phyloP scores from a whole-genome alignment of 2,888 invertebrate species.

The Matsumyia berberina region DNA sequence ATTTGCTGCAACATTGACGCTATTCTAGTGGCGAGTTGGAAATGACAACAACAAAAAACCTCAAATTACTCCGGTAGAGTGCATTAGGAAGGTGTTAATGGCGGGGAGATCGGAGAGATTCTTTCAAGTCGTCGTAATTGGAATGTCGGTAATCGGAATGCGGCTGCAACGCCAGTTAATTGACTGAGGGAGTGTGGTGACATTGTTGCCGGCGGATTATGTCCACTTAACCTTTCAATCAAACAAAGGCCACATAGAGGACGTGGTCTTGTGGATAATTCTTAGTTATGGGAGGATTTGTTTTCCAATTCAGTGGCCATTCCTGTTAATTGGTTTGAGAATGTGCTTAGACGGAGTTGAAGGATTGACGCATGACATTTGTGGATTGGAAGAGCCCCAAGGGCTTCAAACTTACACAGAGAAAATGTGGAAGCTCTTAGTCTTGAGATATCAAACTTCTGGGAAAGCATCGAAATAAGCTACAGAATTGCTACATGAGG shows the following conservation, averaged over 20 bases:
- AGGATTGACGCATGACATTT: too few species aligned
- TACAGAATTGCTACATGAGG: too few species aligned
- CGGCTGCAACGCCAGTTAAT: slow-evolving; percentile 49
- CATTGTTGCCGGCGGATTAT: slow-evolving; percentile 35
- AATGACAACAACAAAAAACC: slow-evolving; percentile 14
- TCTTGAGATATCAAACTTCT: too few species aligned
- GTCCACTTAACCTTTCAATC: slow-evolving; percentile 42
- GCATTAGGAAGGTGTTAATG: slow-evolving; percentile 71
- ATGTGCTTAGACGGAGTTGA: too few species aligned
- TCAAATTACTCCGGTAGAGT: slow-evolving; percentile 54
- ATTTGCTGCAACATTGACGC: slow-evolving; percentile 63
- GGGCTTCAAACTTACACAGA: too few species aligned
- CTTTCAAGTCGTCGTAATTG: slow-evolving; percentile 46
- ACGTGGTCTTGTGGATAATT: neutral
- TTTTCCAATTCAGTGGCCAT: too few species aligned
- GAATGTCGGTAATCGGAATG: slow-evolving; percentile 59
- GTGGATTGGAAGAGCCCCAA: too few species aligned
- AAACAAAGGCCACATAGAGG: neutral
- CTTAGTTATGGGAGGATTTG: too few species aligned
- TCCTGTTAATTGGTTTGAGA: too few species aligned
- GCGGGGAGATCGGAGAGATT: slow-evolving; percentile 51
- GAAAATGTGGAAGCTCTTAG: too few species aligned
- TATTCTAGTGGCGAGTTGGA: slow-evolving; percentile 19
- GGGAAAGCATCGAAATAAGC: too few species aligned
- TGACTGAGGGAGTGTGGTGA: slow-evolving; percentile 45